Conservation (phyloP, 2,888 invertebrate genomes). For the Sphaerophoria taeniata region DNA sequence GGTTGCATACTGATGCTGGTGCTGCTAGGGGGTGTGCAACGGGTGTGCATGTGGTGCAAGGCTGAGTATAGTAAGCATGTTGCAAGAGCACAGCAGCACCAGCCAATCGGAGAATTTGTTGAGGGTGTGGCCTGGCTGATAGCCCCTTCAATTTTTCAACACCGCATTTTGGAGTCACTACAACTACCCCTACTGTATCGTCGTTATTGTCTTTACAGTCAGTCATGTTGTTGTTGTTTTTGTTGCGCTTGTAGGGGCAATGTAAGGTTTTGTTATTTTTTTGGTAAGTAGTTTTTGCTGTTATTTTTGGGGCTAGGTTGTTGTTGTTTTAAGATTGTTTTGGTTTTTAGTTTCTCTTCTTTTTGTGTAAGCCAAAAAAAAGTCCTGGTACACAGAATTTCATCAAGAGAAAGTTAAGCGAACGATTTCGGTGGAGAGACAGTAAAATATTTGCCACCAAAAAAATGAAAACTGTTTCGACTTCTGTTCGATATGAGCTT, state of each 20-base stretch:
- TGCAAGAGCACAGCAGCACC: conserved; percentile 65
- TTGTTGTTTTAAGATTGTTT: conserved; percentile 37
- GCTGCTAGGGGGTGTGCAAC: conserved; percentile 54
- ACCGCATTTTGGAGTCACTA: conserved; percentile 62
- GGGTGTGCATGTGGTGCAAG: conserved; percentile 70
- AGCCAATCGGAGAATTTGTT: conserved; percentile 71
- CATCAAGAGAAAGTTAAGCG: conserved; percentile 58
- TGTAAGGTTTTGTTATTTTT: conserved; percentile 48
- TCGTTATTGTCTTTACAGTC: conserved; percentile 33
- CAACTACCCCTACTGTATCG: conserved; percentile 64
- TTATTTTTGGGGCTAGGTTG: conserved; percentile 36
- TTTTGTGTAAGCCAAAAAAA: conserved; percentile 25
- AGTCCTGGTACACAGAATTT: conserved; percentile 52
- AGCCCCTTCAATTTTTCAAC: conserved; percentile 67
- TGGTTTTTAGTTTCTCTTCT: conserved; percentile 3
- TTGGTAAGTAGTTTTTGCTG: conserved; percentile 29
- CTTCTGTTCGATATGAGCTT: conserved; percentile 67
- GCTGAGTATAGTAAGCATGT: conserved; percentile 70
- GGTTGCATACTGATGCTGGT: conserved; percentile 57
- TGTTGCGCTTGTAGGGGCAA: conserved; percentile 61
- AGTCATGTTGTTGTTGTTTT: conserved; percentile 19
- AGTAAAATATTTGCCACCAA: conserved; percentile 3
- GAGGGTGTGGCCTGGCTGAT: conserved; percentile 72
- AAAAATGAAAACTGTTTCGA: conserved; percentile 19
- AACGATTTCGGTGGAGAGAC: conserved; percentile 21